These are phyloP conservation scores for Ormyrus rosae DNA, from an alignment of 2,888 invertebrate species.

Conservation along the genomic window DNA sequence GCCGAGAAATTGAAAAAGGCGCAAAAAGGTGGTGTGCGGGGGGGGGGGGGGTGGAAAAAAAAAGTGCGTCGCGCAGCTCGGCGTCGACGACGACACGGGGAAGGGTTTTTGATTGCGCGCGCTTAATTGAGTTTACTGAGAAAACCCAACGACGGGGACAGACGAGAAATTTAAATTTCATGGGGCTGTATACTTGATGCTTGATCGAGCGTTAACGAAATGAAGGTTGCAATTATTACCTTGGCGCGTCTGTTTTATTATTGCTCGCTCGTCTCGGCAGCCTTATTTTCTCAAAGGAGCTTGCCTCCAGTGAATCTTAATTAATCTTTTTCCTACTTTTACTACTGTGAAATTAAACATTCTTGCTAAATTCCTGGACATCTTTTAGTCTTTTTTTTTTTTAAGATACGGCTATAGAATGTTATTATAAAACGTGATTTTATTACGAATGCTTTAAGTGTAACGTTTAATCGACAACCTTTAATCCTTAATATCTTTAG, in stretches of 20 bases:
- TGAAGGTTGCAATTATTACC: constrained; percentile 35
- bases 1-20: not conserved
- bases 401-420: too few species aligned
- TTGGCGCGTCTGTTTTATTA: constrained; percentile 24
- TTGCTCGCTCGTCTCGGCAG: not conserved
- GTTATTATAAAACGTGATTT: too few species aligned
- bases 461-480: too few species aligned
- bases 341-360: too few species aligned
- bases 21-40: not conserved
- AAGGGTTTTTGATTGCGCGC: constrained; percentile 13
- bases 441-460: too few species aligned
- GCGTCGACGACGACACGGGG: not conserved
- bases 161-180: constrained; percentile 25
- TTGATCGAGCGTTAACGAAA: not conserved
- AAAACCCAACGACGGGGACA: constrained; percentile 20
- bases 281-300: not conserved
- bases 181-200: not conserved
- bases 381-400: too few species aligned
- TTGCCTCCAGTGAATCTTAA: too few species aligned
- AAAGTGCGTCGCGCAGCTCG: too few species aligned
- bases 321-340: too few species aligned
- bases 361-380: too few species aligned
- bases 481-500: too few species aligned
- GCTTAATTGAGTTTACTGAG: constrained; percentile 29
- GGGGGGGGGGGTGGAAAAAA: rapidly evolving